Base-by-base conservation (phyloP, 1,140 invertebrate genomes). In the Pantala flavescens region DNA sequence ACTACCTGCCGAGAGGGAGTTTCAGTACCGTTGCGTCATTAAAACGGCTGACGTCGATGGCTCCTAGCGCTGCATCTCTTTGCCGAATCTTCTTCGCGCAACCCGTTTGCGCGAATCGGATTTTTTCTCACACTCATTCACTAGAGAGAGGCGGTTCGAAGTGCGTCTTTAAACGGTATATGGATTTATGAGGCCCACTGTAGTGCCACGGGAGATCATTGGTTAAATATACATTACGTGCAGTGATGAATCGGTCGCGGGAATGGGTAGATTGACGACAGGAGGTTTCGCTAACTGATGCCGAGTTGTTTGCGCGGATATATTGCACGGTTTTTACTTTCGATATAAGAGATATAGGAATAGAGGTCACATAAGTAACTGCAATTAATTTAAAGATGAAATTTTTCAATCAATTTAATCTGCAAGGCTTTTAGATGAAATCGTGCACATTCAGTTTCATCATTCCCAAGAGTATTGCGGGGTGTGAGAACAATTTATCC, bases 1-100 rank as follows among this genome's bases (percentile, higher is more conserved):
- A 63, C 49, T 63, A 63, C 49, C 49, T 63, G n/a, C 49, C 49
- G 49, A 1, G 49, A 63, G 12, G 49, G 12, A 63, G 49, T 63
- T 63, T 63, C 49, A 63, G 49, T 63, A 63, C 49, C 49, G 49
- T 63, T 63, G 49, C 49, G n/a, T 63, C 49, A 63, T 63, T 63
- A 63, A 12, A 21, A 12, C 5, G 49, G 49, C 49, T 63, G n/a
- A 63, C n/a, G 49, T 63, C 49, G 49, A 63, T 3, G 49, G 49
- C 49, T 63, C 49, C 49, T 12, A 63, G 9, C 28, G 28, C 28
- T 36, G 28, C 28, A 36, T 5, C 28, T 36, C 2, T 36, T 36
- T 36, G 28, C 28, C 28, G 28, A 36, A 36, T 36, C 28, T 36
- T 36, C 28, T 36, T 36, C 9, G 28, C 2, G 28, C 9, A 9